Evolutionary conservation across 2,797 vertebrate genomes (phyloP), one percentile per base, ranked within the genome.

Genomic region (Sphaeramia orbicularis): DNA sequence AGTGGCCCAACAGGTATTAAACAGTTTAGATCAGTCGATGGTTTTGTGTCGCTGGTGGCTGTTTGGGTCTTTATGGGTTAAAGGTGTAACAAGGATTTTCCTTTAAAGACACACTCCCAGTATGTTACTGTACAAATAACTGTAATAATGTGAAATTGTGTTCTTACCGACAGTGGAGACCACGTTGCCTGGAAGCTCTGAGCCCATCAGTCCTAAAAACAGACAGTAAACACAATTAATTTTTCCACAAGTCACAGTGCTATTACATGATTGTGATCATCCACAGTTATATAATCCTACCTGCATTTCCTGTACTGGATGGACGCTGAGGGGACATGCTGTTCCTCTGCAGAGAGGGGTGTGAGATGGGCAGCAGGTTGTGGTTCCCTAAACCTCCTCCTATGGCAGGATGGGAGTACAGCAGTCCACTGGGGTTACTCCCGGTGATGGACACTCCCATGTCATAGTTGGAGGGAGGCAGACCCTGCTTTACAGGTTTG

Each of bases 401-500:
- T 13, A 95, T 90, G 65, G 93, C 95, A 2, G 95, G 94, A 79
- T 96, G 97, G 65, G 95, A 93, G 91, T 99, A 99, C 3, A 97
- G 95, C 93, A 99, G 81, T 27, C 94, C 96, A 78, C 95, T 91
- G 78, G 95, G 93, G 74, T 94, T 97, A 66, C 90, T 91, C 77
- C 94, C 94, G 14, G 95, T 93, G 90, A 97, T 91, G 84, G 96
- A 95, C 80, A 96, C 94, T 24, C 95, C 95, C 96, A 99, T 97
- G 90, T 99, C 96, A 62, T 98, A 99, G 92, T 93, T 96, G 62
- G 96, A 96, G 67, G 96, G 94, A 58, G 96, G 96, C 86, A 97
- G 94, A 84, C 95, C 95, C 96, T 99, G 86, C 59, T 72, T 42
- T 52, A 68, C 19, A 11, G 61, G 10, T 1, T 5, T 49, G 35